A percentile compares a stretch with the other conserved stretches of the same genome.
These are phyloP conservation scores for Smittia sp. DNA, from an alignment of 2,888 invertebrate genomes.

Conservation along the genomic window DNA sequence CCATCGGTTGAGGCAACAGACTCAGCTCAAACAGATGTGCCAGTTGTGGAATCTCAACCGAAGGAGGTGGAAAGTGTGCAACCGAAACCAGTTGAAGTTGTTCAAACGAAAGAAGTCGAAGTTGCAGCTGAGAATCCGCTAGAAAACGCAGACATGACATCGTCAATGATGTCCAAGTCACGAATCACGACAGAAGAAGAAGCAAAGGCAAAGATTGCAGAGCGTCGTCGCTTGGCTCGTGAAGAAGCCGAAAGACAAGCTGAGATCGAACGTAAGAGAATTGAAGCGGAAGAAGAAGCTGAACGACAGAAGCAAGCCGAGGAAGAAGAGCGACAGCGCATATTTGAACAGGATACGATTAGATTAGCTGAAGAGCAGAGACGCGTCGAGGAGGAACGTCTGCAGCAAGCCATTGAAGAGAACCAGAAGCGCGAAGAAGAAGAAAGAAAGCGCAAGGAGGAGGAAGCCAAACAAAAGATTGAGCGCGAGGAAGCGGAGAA, in stretches of 20 bases:
- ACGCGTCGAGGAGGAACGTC: conserved; percentile 78
- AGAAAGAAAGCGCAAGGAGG: conserved; percentile 68
- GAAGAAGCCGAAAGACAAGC: conserved; percentile 91
- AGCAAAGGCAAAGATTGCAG: conserved; percentile 90
- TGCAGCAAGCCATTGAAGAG: conserved; percentile 77
- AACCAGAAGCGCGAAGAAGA: conserved; percentile 67
- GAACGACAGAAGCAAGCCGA: conserved; percentile 68
- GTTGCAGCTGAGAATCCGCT: not conserved
- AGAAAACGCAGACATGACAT: conserved; percentile 47
- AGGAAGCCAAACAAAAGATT: conserved; percentile 61
- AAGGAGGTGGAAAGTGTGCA: not conserved
- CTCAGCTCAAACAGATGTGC: not conserved
- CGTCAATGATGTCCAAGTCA: conserved; percentile 65
- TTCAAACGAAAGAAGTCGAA: not conserved
- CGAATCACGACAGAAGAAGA: conserved; percentile 86
- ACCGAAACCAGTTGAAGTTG: not conserved
- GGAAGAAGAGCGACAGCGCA: conserved; percentile 81
- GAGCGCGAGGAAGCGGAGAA: conserved; percentile 75
- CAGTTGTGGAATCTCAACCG: not conserved
- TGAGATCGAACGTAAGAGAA: conserved; percentile 72
- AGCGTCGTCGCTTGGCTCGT: conserved; percentile 78
- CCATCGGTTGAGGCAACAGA: not conserved
- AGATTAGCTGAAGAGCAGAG: conserved; percentile 77
- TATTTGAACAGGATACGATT: conserved; percentile 76
- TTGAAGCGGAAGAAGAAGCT: conserved; percentile 70